Evolutionary conservation across 2,888 invertebrate genomes (phyloP).

Genomic region (Orchesella flavescens): DNA sequence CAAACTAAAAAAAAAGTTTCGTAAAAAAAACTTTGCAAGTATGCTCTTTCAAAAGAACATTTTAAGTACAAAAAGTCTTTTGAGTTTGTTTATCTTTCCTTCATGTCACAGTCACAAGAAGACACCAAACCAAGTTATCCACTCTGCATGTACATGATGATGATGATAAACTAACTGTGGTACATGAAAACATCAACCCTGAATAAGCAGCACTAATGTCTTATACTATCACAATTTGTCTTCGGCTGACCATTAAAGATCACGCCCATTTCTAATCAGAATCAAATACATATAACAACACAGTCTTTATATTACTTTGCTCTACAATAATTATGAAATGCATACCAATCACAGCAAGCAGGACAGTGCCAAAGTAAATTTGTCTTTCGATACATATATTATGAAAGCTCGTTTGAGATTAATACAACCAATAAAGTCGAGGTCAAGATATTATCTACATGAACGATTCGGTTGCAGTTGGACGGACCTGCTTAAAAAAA

Average conservation of each 20-base stretch:
- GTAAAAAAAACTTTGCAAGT: background rate
- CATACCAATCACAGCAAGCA: background rate
- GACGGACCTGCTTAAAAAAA: too few species aligned
- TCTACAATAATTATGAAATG: background rate
- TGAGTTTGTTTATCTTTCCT: background rate
- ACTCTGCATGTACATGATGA: background rate
- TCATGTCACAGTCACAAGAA: background rate
- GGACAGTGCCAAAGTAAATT: background rate
- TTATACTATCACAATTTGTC: slow-evolving; percentile 29
- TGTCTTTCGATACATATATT: background rate
- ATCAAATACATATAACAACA: background rate
- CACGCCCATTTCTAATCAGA: slow-evolving; percentile 41
- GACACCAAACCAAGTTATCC: background rate
- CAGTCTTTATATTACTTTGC: background rate
- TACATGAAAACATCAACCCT: slow-evolving; percentile 15
- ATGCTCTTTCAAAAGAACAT: background rate
- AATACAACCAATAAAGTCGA: background rate
- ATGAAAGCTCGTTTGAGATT: background rate
- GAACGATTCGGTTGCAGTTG: too few species aligned
- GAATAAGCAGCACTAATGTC: background rate
- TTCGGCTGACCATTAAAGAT: slow-evolving; percentile 9
- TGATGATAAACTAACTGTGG: background rate
- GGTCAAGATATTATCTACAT: background rate
- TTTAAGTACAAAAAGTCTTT: background rate
- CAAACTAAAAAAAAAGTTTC: background rate